Conservation (phyloP, 2,113 vertebrate species). For the Rallus limicola region DNA sequence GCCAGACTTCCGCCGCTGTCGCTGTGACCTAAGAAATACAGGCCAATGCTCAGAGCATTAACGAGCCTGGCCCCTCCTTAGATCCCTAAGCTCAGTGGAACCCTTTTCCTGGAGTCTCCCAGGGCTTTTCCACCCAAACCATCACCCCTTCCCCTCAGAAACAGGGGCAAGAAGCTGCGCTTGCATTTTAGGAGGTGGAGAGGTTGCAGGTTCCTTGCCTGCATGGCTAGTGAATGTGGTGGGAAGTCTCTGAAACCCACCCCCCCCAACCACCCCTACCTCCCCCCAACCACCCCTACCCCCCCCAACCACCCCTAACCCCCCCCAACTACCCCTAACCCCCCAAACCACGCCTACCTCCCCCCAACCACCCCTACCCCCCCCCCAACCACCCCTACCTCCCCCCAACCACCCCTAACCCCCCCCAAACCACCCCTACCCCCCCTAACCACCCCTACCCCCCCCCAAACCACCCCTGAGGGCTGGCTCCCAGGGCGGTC, state of each 20-base stretch:
- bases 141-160: background rate
- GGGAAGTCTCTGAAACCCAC: background rate
- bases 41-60: background rate
- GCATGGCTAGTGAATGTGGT: background rate
- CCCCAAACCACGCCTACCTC: no score
- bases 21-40: slow-evolving; percentile 16
- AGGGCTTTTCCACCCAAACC: accelerated
- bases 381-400: no score
- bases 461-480: no score
- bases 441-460: no score
- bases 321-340: no score
- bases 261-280: no score
- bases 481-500: background rate
- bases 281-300: no score
- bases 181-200: accelerated
- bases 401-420: no score
- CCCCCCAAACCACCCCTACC: no score
- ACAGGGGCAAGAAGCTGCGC: background rate
- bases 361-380: no score
- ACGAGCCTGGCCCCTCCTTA: background rate
- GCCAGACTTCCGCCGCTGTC: slow-evolving; percentile 64
- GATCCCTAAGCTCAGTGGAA: background rate
- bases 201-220: background rate
- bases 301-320: no score
- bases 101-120: background rate